Evolutionary conservation across 2,113 vertebrate species (phyloP).

Genomic region (Corythornis madagascariensis): DNA sequence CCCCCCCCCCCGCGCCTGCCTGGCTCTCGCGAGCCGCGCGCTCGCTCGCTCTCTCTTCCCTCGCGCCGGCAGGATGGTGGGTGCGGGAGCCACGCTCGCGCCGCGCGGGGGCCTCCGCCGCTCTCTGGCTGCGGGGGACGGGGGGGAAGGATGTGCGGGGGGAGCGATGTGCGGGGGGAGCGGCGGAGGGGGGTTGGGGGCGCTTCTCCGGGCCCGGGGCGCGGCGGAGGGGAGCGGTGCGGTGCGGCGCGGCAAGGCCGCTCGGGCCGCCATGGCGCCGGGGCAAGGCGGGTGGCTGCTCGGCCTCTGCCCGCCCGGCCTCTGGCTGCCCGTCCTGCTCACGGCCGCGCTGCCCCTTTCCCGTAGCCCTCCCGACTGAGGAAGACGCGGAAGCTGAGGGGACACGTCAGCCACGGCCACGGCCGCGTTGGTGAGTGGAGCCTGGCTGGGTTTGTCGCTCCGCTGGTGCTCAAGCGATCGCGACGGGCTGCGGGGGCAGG

Average conservation of each 20-base stretch:
- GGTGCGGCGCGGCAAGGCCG: background rate
- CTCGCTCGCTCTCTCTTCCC: background rate
- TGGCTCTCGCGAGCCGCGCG: background rate
- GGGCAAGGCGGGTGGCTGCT: background rate
- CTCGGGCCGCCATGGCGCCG: background rate
- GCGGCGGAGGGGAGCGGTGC: background rate
- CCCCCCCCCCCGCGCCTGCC: fast-evolving
- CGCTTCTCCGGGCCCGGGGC: background rate
- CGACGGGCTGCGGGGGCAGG: fast-evolving
- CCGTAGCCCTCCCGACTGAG: constrained; percentile 82
- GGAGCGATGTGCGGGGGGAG: too few species aligned
- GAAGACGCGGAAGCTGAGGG: constrained; percentile 90
- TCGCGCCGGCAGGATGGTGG: constrained; percentile 28
- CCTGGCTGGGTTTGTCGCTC: fast-evolving
- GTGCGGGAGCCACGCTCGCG: fast-evolving
- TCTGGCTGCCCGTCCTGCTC: background rate
- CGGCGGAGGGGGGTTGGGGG: too few species aligned
- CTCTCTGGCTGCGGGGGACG: fast-evolving
- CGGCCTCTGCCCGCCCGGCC: too few species aligned
- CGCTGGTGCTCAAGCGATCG: fast-evolving
- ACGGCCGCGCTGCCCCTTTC: background rate
- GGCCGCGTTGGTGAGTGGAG: constrained; percentile 84
- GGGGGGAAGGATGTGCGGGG: too few species aligned
- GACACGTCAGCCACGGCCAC: constrained; percentile 91
- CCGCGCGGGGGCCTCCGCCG: fast-evolving